phyloP scores from a whole-genome alignment of 2,888 invertebrate species.

The Clistopyga incitator region DNA sequence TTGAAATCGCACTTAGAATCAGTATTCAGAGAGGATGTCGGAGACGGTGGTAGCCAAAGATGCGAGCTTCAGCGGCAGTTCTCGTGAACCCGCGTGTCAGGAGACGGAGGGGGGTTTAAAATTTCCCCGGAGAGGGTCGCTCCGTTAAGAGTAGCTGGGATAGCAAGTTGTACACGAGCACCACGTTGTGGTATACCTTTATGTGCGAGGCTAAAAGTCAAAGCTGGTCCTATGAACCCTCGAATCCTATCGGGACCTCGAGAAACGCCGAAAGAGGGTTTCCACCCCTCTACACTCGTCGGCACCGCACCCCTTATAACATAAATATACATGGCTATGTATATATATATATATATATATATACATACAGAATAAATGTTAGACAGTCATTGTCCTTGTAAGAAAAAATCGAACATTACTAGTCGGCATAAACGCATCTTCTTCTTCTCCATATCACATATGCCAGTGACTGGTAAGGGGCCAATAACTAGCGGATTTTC shows the following conservation, averaged over 20 bases:
- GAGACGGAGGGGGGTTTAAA: constrained; percentile 65
- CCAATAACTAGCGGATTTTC: background rate
- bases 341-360: background rate
- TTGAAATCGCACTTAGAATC: constrained; percentile 44
- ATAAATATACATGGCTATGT: background rate
- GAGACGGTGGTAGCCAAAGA: constrained; percentile 34
- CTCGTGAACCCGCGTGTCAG: constrained; percentile 10
- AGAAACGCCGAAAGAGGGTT: constrained; percentile 14
- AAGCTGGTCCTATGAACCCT: constrained; percentile 30
- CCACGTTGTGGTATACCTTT: constrained; percentile 1
- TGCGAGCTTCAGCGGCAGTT: constrained; percentile 33
- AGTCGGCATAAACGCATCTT: background rate
- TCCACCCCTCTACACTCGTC: constrained; percentile 2
- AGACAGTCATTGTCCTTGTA: constrained; percentile 2
- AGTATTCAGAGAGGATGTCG: constrained; percentile 50
- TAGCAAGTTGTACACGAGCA: constrained; percentile 2
- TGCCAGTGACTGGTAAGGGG: background rate
- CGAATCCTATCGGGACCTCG: constrained; percentile 15
- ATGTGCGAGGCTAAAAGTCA: constrained; percentile 35
- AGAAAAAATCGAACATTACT: background rate
- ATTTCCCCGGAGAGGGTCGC: constrained; percentile 70
- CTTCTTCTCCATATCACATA: background rate
- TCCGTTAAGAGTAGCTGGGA: constrained; percentile 38
- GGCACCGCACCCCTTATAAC: background rate
- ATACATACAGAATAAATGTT: background rate